Evolutionary conservation across 2,113 vertebrate species (phyloP), one percentile per base, ranked within the genome.

Genomic region (Fulmarus glacialis): DNA sequence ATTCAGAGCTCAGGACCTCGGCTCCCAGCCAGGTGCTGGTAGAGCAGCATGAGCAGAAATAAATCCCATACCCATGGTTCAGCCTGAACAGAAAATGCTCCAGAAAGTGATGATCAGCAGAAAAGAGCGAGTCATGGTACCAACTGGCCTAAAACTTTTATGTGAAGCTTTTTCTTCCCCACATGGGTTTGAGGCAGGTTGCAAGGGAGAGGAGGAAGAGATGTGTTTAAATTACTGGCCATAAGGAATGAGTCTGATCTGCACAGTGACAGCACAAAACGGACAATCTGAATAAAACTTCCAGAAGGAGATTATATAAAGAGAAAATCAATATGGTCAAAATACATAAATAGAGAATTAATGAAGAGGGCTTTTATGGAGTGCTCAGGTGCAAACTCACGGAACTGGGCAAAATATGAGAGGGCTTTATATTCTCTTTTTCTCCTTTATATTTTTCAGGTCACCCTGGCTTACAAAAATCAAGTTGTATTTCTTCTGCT

Each of bases 401-500:
- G 7, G 55, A 70, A 75, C 21, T 67, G n/a, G 55, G 53, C 58
- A 90, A 85, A 97, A 89, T 53, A 77, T 10, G 60, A 87, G 43
- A 93, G 62, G 15, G 13, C 8, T 88, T 83, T 81, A 45, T 27
- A 38, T 63, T 88, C 27, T 71, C 50, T 89, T 91, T 79, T 67
- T 82, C 60, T 67, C 78, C 32, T 89, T 95, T 93, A 72, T 96
- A 78, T 96, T 95, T 94, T 97, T 97, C 92, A 95, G 92, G 96
- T 96, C 93, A 96, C 45, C 20, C 27, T 64, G 36, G 79, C 82
- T 89, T 88, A 84, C 60, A 67, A 90, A 95, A 85, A 63, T 89
- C 83, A 91, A 89, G 83, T 75, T 82, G 89, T 63, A 81, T 89
- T 97, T 87, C 77, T 97, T 79, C 93, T 70, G 89, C 95, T 95